phyloP scores from a whole-genome alignment of 2,113 vertebrate genomes.

The Etheostoma spectabile region DNA sequence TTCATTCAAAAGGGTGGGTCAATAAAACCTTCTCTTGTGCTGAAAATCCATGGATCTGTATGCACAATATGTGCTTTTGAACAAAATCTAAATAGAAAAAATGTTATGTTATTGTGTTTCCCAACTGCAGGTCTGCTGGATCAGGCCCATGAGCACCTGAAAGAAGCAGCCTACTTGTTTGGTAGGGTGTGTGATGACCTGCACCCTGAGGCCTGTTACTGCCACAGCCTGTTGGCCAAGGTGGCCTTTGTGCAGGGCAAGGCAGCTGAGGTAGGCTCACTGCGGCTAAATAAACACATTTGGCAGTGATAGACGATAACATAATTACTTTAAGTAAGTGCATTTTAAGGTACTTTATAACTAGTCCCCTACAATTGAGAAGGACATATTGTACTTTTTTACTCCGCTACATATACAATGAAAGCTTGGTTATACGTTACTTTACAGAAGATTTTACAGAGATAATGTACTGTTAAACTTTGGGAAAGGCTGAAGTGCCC shows the following conservation, averaged over 20 bases:
- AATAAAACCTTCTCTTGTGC: not conserved
- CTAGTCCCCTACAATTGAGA: not conserved
- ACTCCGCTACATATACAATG: not conserved
- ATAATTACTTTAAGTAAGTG: not conserved
- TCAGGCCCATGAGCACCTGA: conserved; percentile 82
- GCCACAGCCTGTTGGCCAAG: conserved; percentile 83
- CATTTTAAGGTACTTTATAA: not conserved
- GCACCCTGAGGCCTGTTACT: conserved; percentile 84
- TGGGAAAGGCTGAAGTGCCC: not conserved
- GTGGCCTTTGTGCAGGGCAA: conserved; percentile 83
- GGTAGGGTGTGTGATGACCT: conserved; percentile 84
- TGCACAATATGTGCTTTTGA: not conserved
- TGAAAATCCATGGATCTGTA: not conserved
- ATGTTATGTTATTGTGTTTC: not conserved
- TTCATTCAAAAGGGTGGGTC: conserved; percentile 83
- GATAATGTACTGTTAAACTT: not conserved
- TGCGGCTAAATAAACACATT: not conserved
- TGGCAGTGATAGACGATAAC: too few species aligned
- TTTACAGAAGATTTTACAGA: not conserved
- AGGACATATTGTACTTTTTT: not conserved
- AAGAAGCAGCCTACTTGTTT: conserved; percentile 84
- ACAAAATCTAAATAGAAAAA: not conserved
- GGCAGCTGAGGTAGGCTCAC: conserved; percentile 73
- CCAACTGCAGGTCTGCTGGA: conserved; percentile 81
- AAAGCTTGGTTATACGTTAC: not conserved